A percentile compares a stretch with the other conserved stretches of the same genome.
These are phyloP conservation scores for Drosophila pallidifrons DNA, from an alignment of 1,140 invertebrate species.

Conservation along the genomic window DNA sequence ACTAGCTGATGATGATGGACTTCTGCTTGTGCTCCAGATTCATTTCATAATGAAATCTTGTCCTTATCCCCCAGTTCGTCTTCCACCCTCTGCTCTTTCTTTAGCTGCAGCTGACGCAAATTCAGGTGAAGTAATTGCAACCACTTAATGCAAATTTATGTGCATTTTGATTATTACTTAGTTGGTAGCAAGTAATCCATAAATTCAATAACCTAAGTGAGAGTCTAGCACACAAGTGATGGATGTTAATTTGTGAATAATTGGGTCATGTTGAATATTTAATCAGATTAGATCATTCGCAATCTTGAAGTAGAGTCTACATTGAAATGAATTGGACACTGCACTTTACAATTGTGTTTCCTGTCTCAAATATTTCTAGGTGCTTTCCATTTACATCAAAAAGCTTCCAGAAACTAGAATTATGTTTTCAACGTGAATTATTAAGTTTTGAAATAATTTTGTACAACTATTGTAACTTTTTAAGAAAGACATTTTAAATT, in stretches of 20 bases:
- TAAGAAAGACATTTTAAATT: too few relatives aligned
- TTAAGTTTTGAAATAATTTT: too few relatives aligned
- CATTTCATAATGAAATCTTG: constrained; percentile 25
- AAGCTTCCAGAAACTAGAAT: too few relatives aligned
- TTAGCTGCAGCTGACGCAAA: neutral
- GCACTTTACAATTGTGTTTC: neutral
- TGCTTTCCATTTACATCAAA: too few relatives aligned
- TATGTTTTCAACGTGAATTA: too few relatives aligned
- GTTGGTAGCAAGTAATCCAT: constrained; percentile 23
- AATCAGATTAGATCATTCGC: constrained; percentile 5
- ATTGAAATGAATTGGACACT: neutral
- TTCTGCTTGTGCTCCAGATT: constrained; percentile 13
- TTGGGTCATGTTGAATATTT: constrained; percentile 22
- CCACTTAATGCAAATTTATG: constrained; percentile 61
- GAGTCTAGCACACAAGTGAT: constrained; percentile 9
- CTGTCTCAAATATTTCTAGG: too few relatives aligned
- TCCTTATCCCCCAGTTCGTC: neutral
- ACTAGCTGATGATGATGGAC: neutral
- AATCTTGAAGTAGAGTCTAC: neutral
- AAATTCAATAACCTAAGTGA: constrained; percentile 21
- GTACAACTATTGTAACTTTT: too few relatives aligned
- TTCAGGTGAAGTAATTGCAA: constrained; percentile 65
- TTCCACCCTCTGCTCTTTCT: neutral
- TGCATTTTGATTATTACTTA: constrained; percentile 65
- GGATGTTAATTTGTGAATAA: constrained; percentile 26